These are phyloP conservation scores for Sarcophaga caerulescens DNA, from an alignment of 2,888 invertebrate species.

Conservation along the genomic window DNA sequence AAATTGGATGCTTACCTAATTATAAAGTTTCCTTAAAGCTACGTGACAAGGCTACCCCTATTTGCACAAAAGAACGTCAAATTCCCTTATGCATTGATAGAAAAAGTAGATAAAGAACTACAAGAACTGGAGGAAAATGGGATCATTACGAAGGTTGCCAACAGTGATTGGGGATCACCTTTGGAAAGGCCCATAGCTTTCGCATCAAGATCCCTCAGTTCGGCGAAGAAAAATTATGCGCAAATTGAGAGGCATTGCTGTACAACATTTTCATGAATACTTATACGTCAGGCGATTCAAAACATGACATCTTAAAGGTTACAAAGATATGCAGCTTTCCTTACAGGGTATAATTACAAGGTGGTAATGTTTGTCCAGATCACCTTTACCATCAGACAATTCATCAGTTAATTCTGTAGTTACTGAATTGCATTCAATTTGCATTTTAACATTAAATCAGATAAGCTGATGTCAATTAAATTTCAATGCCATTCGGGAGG, in stretches of 20 bases:
- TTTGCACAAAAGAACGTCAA: constrained; percentile 1
- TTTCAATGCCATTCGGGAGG: constrained; percentile 43
- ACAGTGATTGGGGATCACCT: constrained; percentile 24
- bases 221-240: constrained; percentile 62
- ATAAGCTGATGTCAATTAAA: constrained; percentile 40
- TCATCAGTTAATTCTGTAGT: constrained; percentile 17
- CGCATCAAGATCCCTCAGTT: constrained; percentile 50
- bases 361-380: constrained; percentile 59
- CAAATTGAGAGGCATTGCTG: constrained; percentile 58
- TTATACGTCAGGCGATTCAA: constrained; percentile 45
- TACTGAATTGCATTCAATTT: constrained; percentile 32
- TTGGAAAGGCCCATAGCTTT: constrained; percentile 49
- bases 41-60: constrained; percentile 33
- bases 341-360: constrained; percentile 56
- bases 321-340: constrained; percentile 59
- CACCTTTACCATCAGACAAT: constrained; percentile 36
- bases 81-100: neutral
- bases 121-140: neutral
- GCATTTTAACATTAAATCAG: neutral
- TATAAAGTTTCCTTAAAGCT: constrained; percentile 31
- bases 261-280: constrained; percentile 38
- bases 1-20: constrained; percentile 45
- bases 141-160: constrained; percentile 31
- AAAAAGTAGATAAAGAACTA: constrained; percentile 21
- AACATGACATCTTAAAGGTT: constrained; percentile 59